Conservation (phyloP, 2,797 vertebrate species). For the Synanceia verrucosa region DNA sequence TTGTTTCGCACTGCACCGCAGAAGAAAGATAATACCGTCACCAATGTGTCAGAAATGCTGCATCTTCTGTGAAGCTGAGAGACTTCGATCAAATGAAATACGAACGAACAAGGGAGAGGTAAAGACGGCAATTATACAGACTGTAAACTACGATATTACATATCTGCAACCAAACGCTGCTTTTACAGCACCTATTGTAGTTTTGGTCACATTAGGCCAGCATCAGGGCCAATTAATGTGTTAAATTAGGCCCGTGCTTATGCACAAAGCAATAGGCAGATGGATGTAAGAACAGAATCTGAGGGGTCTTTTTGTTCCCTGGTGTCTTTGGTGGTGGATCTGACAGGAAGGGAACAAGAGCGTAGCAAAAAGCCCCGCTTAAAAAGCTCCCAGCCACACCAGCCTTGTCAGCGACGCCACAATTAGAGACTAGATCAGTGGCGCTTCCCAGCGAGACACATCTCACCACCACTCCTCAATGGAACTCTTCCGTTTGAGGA, state of each 20-base stretch:
- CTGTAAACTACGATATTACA: slow-evolving; percentile 9
- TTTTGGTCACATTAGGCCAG: slow-evolving; percentile 64
- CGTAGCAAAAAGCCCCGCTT: slow-evolving; percentile 67
- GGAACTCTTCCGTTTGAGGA: slow-evolving; percentile 76
- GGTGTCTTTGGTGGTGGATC: slow-evolving; percentile 74
- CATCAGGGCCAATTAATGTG: slow-evolving; percentile 55
- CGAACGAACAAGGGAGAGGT: slow-evolving; percentile 14
- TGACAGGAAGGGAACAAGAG: slow-evolving; percentile 73
- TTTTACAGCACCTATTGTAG: slow-evolving; percentile 33
- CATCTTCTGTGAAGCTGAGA: slow-evolving; percentile 24
- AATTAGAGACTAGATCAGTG: slow-evolving; percentile 82
- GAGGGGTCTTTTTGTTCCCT: slow-evolving; percentile 65
- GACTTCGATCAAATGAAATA: slow-evolving; percentile 21
- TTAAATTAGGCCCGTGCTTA: slow-evolving; percentile 64
- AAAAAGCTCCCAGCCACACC: slow-evolving; percentile 73
- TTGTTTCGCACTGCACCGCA: slow-evolving; percentile 38
- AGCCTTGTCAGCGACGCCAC: slow-evolving; percentile 73
- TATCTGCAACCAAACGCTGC: slow-evolving; percentile 28
- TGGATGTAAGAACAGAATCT: slow-evolving; percentile 65
- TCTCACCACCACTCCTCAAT: slow-evolving; percentile 71
- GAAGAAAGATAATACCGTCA: slow-evolving; percentile 16
- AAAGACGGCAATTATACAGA: slow-evolving; percentile 31
- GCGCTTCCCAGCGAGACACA: slow-evolving; percentile 72
- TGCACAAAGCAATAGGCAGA: slow-evolving; percentile 67
- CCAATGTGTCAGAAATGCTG: slow-evolving; percentile 29